Evolutionary conservation across 2,113 vertebrate species (phyloP), one percentile per base, ranked within the genome.

Genomic region (Carassius gibelio): DNA sequence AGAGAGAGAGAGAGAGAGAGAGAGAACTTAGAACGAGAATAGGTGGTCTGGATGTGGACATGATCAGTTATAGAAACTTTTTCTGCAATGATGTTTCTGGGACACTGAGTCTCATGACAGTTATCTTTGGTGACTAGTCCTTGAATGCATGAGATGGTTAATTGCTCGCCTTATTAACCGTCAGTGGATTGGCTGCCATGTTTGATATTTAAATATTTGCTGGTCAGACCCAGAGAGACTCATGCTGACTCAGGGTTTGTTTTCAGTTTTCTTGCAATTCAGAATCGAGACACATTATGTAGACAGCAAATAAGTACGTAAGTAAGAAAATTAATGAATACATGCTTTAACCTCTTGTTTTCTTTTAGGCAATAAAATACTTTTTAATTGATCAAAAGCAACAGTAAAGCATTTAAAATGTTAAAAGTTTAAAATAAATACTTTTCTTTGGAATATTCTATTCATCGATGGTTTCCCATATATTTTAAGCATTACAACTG

Each of bases 51-150:
- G 61, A 85, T 19, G 52, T 64, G 59, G 34, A 75, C 62, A 23
- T 13, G 14, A 81, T 81, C 75, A 81, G 81, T 81, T 42, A 64
- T 17, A 30, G 30, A 26, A 81, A 34, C 23, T 50, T 79, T 52
- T 61, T 62, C 75, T 64, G 42, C 48, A 66, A 34, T 77, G 77
- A 84, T 85, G 38, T 88, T 81, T 88, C 82, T 86, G 84, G 87
- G 81, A 69, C 71, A 62, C 34, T 30, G 71, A 86, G 81, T 84
- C 87, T 82, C 81, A 61, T 45, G 75, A 86, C 84, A 55, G 55
- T 50, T 57, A 21, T 52, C 26, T 19, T 19, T 79, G 8, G 26
- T 57, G 72, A 42, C 76, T 36, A 34, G n/a, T 69, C 2, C 34
- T 64, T 80, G 36, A 62, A 13, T 26, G 71, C 34, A 3, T 34